Evolutionary conservation across 2,797 vertebrate genomes (phyloP), one percentile per base, ranked within the genome.

Genomic region (Sebastes taczanowskii): DNA sequence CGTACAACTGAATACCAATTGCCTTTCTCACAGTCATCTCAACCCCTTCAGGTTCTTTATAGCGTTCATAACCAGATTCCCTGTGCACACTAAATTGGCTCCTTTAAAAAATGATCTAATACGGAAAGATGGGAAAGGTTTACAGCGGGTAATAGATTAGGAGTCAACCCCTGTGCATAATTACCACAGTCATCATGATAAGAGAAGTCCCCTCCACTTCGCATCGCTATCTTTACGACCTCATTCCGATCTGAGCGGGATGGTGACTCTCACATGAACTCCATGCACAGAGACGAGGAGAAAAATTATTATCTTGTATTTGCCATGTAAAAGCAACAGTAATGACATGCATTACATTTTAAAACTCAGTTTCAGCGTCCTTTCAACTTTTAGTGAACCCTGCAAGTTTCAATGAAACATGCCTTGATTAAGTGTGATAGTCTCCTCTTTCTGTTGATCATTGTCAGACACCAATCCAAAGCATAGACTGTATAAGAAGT

Each of bases 381-480:
- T 71, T 78, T 86, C 46, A 93, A 90, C 82, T 87, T 86, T 91
- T 80, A 91, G 88, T 86, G 70, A 90, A 82, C 80, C 81, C 85
- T 71, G 59, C 85, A 77, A 92, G 84, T 75, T 80, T 85, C 75
- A 72, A 61, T 85, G 69, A 92, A 84, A 81, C 86, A 86, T 82
- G 78, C 70, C 92, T 94, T 89, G 90, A 84, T 95, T 74, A 59
- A 80, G 27, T 46, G 55, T 22, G 42, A 59, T 23, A 92, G 91
- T 93, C 94, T 90, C 91, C 80, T 91, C 87, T 90, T 75, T 91
- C 81, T 74, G 64, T 77, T 32, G 6, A 53, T 49, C 46, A 70
- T 29, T 67, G 87, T 38, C 89, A 90, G 80, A 94, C 91, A 83
- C 88, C 90, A 91, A 92, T 94, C 82, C 82, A 73, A 89, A 85